These are phyloP conservation scores for Penelope pileata DNA, from an alignment of 2,113 vertebrate genomes.

Conservation along the genomic window DNA sequence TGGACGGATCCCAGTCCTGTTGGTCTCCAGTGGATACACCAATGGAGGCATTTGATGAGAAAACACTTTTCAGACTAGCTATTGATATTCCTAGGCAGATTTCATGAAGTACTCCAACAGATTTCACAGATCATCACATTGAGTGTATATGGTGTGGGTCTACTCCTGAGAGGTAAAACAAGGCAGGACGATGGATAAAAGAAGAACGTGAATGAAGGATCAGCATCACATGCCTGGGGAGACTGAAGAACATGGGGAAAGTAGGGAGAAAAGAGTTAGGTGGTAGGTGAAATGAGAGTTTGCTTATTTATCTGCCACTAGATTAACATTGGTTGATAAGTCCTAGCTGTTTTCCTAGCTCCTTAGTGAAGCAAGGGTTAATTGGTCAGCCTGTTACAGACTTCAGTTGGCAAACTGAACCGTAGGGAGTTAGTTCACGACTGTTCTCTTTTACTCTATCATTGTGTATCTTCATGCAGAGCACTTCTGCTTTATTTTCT, in stretches of 20 bases:
- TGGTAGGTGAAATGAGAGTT: not conserved
- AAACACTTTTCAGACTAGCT: not conserved
- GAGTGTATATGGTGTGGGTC: not conserved
- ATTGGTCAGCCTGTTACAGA: not conserved
- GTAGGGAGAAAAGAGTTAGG: not conserved
- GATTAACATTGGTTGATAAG: not conserved
- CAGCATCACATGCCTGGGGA: not conserved
- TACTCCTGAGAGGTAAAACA: not conserved
- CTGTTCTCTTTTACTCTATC: not conserved
- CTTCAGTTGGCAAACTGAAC: not conserved
- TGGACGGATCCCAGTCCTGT: not conserved
- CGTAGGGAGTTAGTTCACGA: not conserved
- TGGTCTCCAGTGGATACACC: not conserved
- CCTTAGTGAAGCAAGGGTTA: not conserved
- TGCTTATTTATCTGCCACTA: not conserved
- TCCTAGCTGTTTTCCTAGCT: not conserved
- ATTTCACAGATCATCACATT: not conserved
- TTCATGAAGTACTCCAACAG: not conserved
- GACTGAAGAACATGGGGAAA: not conserved
- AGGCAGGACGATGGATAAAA: not conserved
- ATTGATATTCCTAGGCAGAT: not conserved
- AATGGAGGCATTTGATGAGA: not conserved
- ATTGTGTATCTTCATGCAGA: not conserved
- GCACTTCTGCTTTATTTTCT: not conserved
- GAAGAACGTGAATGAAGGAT: not conserved